Base-by-base conservation (phyloP, 2,888 invertebrate species). In the Cacoxenus indagator region DNA sequence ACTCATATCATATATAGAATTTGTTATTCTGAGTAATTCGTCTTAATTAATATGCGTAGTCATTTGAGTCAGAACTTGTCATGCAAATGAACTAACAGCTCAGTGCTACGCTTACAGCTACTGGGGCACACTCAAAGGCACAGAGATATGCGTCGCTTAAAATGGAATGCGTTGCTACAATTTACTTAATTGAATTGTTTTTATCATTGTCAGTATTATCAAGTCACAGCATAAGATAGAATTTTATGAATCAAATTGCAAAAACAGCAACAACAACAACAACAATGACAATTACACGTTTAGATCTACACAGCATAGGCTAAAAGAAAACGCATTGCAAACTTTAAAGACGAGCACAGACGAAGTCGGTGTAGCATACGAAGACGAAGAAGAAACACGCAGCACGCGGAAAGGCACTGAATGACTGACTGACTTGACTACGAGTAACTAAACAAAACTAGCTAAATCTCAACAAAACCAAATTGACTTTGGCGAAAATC, bases 391-490 rank as follows among this genome's bases (percentile, higher is more conserved):
- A 64, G 24, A 46, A 37, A 37, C 37, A 11, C 37, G 37, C 37
- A 11, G 8, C 37, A 37, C 37, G 37, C 14, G 14, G 9, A 14
- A 37, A 37, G 37, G 14, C 37, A 9, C 31, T 31, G 31, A 9
- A 8, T 14, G 55, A 61, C 59, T 37, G 51, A 51, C 17, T 31
- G 31, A 59, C 31, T 80, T 81, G 69, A 68, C 24, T 70, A n/a
- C n/a, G n/a, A n/a, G n/a, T n/a, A 78, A 81, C 76, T 74, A 76
- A 77, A 77, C 73, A 65, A 74, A 73, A 71, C 76, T 71, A 76
- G 79, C 78, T 78, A 70, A 82, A 74, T 77, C 83, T 79, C 73
- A 77, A 76, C 67, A 64, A 77, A 77, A 78, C 82, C 70, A 76
- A 76, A 62, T 62, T 62, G 43, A 45, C 61, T 62, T 62, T 45